These are phyloP conservation scores for Polypterus senegalus DNA, from an alignment of 2,113 vertebrate genomes.

Conservation along the genomic window DNA sequence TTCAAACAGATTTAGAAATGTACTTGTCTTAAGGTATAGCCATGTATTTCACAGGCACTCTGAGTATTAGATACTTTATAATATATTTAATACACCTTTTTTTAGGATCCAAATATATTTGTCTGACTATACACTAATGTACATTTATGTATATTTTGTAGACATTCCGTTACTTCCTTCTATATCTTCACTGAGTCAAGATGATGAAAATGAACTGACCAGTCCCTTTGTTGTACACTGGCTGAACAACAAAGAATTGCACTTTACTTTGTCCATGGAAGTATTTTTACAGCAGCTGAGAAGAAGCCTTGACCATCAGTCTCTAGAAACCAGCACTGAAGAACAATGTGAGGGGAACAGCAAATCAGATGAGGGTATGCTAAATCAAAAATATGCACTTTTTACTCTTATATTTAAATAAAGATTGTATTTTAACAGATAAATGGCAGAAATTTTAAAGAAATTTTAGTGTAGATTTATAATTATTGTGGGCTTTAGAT, in stretches of 20 bases:
- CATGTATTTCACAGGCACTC: too few species aligned
- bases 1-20: too few species aligned
- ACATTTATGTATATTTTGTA: constrained; percentile 28
- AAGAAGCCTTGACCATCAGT: constrained; percentile 67
- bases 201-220: constrained; percentile 66
- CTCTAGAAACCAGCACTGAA: constrained; percentile 46
- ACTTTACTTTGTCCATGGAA: constrained; percentile 89
- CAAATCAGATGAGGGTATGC: constrained; percentile 65
- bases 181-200: constrained; percentile 75
- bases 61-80: too few species aligned
- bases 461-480: too few species aligned
- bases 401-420: too few species aligned
- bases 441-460: neutral
- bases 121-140: constrained; percentile 3
- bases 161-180: constrained; percentile 95
- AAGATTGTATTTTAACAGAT: neutral
- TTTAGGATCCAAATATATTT: neutral
- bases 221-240: constrained; percentile 90
- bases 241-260: constrained; percentile 94
- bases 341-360: constrained; percentile 41
- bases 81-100: neutral
- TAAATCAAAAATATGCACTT: neutral
- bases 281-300: constrained; percentile 84
- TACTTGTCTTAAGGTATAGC: too few species aligned
- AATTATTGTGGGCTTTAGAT: too few species aligned